These are phyloP conservation scores for Aphidoletes aphidimyza DNA, from an alignment of 2,888 invertebrate species.

Conservation along the genomic window DNA sequence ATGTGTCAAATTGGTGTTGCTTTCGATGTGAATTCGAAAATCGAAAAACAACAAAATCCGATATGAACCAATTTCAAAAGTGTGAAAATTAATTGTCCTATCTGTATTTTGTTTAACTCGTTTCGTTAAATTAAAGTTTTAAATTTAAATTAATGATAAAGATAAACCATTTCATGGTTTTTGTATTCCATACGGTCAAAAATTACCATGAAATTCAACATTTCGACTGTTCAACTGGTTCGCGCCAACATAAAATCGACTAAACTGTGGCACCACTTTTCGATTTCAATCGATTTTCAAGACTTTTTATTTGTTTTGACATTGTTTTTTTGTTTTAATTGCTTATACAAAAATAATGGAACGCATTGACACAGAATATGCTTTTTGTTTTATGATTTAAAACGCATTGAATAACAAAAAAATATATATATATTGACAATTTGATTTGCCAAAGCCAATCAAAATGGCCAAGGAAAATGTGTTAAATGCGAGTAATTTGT, in stretches of 20 bases:
- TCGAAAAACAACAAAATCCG: background rate
- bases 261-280: background rate
- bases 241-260: background rate
- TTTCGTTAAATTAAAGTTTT: too few species aligned
- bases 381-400: background rate
- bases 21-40: conserved; percentile 9
- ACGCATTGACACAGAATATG: background rate
- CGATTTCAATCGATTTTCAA: background rate
- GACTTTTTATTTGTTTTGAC: background rate
- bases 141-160: too few species aligned
- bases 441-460: background rate
- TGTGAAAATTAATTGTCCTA: too few species aligned
- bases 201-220: too few species aligned
- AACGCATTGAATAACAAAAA: background rate
- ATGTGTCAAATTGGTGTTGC: conserved; percentile 53
- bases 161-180: too few species aligned
- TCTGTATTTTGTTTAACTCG: too few species aligned
- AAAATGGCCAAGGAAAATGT: background rate
- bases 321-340: background rate
- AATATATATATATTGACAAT: background rate
- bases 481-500: background rate
- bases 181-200: too few species aligned
- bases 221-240: too few species aligned
- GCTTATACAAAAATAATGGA: background rate
- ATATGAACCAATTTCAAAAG: too few species aligned